phyloP scores from a whole-genome alignment of 2,113 vertebrate genomes.

The Silurus glanis region DNA sequence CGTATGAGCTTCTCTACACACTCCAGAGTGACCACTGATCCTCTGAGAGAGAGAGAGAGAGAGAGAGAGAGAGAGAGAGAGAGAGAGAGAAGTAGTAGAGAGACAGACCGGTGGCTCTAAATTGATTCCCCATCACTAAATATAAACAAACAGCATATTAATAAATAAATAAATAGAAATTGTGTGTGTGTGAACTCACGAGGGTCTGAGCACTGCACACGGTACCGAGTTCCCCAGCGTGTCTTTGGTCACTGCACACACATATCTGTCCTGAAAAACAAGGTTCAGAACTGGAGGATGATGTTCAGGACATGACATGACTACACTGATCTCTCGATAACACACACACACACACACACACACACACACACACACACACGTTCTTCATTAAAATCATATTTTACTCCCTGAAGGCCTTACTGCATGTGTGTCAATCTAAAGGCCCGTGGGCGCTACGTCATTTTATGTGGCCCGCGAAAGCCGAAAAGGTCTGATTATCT shows the following conservation, averaged over 20 bases:
- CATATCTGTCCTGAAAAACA: constrained; percentile 76
- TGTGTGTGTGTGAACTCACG: constrained; percentile 72
- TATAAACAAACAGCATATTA: neutral
- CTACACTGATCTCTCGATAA: neutral
- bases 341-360: neutral
- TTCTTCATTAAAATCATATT: too few relatives aligned
- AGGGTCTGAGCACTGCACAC: constrained; percentile 81
- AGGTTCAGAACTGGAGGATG: neutral
- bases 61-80: constrained; percentile 9
- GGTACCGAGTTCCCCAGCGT: constrained; percentile 85
- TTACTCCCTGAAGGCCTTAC: too few relatives aligned
- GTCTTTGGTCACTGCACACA: constrained; percentile 87
- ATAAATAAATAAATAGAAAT: neutral
- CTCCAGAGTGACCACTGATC: constrained; percentile 84
- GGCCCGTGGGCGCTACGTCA: too few relatives aligned
- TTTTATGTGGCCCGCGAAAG: too few relatives aligned
- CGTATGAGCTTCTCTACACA: constrained; percentile 87
- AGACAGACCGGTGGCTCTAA: neutral
- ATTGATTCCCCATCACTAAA: neutral
- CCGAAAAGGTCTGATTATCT: too few relatives aligned
- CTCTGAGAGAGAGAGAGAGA: constrained; percentile 64
- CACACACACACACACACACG: neutral
- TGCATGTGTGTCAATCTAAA: too few relatives aligned
- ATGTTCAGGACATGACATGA: too few relatives aligned
- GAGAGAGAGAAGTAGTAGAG: neutral